These are phyloP conservation scores for Hippotragus niger DNA, from an alignment of 2,113 vertebrate genomes.

Conservation along the genomic window DNA sequence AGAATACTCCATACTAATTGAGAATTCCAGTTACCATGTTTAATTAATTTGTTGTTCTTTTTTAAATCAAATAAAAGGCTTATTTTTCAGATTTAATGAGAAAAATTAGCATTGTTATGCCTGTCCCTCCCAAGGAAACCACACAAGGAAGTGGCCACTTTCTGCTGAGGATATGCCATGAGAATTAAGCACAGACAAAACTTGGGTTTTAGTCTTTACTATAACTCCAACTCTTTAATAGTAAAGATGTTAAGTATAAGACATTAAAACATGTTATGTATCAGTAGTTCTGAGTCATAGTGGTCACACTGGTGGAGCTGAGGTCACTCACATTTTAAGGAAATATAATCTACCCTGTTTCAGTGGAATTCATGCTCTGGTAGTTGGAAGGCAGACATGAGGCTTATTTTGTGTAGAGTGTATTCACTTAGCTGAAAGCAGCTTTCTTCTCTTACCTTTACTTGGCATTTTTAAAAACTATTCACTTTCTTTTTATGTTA, in stretches of 20 bases:
- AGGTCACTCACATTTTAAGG: neutral
- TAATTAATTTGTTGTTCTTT: neutral
- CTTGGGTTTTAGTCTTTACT: constrained; percentile 49
- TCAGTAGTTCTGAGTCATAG: constrained; percentile 62
- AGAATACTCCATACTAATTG: neutral
- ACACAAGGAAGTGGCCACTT: neutral
- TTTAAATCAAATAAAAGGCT: neutral
- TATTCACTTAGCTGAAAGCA: constrained; percentile 14
- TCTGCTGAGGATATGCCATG: neutral
- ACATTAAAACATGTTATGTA: neutral
- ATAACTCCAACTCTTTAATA: neutral
- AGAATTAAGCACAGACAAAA: constrained; percentile 1
- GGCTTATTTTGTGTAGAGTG: neutral
- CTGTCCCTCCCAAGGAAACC: neutral
- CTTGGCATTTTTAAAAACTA: neutral
- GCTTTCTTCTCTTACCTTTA: neutral
- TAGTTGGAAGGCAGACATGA: neutral
- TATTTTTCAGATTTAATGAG: neutral
- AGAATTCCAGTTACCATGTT: neutral
- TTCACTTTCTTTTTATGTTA: constrained; percentile 6
- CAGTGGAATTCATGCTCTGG: neutral
- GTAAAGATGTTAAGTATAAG: constrained; percentile 30
- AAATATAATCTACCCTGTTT: neutral
- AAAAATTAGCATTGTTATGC: neutral
- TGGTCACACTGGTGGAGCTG: neutral